These are phyloP conservation scores for Poeciliopsis paucimaculata DNA, from an alignment of 2,797 vertebrate species.

Conservation along the genomic window DNA sequence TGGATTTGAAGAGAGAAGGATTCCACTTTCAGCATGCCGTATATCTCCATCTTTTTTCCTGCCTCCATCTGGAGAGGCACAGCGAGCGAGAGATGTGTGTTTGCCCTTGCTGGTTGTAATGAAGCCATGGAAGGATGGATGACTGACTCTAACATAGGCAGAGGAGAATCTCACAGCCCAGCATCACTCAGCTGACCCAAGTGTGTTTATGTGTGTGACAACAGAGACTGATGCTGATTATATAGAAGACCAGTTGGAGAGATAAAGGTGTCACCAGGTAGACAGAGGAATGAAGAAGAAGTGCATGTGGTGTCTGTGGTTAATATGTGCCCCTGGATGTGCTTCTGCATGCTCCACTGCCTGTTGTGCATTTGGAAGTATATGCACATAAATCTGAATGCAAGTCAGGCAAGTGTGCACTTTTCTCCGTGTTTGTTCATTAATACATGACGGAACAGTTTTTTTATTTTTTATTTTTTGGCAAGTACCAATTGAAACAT, in stretches of 20 bases:
- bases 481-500: slow-evolving; percentile 26
- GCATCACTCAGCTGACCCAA: slow-evolving; percentile 70
- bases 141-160: slow-evolving; percentile 75
- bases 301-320: slow-evolving; percentile 14
- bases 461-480: slow-evolving; percentile 15
- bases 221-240: slow-evolving; percentile 70
- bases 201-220: slow-evolving; percentile 53
- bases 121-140: slow-evolving; percentile 79
- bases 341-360: slow-evolving; percentile 19
- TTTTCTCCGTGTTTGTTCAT: slow-evolving; percentile 24
- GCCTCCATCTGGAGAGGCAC: slow-evolving; percentile 66
- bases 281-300: slow-evolving; percentile 38
- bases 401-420: slow-evolving; percentile 12
- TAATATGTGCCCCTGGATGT: slow-evolving; percentile 15
- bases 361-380: slow-evolving; percentile 20
- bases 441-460: slow-evolving; percentile 21
- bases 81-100: slow-evolving; percentile 70
- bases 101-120: slow-evolving; percentile 81
- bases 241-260: slow-evolving; percentile 56
- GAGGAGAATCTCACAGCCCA: slow-evolving; percentile 68
- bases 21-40: slow-evolving; percentile 63
- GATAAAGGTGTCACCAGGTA: slow-evolving; percentile 56
- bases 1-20: slow-evolving; percentile 46
- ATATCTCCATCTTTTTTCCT: slow-evolving; percentile 53
- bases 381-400: slow-evolving; percentile 33